Percentiles rank a stretch among this genome's conserved stretches.
Conservation (phyloP, 1,140 invertebrate species). For the Aphis craccivora region DNA sequence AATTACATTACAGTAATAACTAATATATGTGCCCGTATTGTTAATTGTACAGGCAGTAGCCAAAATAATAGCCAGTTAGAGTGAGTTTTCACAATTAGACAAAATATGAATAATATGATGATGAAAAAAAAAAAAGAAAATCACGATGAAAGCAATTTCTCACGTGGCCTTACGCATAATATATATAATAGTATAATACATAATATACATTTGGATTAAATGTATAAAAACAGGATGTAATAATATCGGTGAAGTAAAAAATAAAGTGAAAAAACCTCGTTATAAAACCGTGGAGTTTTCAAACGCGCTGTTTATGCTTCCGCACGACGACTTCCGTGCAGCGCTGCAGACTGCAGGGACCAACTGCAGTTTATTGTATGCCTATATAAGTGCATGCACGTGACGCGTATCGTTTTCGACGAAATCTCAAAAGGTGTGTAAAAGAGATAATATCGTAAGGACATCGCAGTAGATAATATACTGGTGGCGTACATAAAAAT, state of each 20-base stretch:
- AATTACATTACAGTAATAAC: neutral
- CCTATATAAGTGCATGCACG: neutral
- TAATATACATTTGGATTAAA: neutral
- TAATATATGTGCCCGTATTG: neutral
- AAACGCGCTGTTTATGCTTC: neutral
- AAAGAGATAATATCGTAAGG: neutral
- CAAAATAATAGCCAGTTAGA: too few relatives aligned
- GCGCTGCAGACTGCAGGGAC: neutral
- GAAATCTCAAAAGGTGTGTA: neutral
- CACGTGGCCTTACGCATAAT: neutral
- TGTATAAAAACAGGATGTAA: neutral
- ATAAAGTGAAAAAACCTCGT: neutral
- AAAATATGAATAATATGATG: neutral
- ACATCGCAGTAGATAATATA: neutral
- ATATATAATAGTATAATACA: neutral
- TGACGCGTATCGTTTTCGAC: neutral
- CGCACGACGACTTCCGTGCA: neutral
- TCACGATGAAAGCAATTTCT: neutral
- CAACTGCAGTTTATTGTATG: neutral
- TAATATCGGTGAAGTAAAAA: neutral
- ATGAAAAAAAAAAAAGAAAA: neutral
- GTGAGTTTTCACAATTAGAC: neutral
- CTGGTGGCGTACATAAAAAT: too few relatives aligned
- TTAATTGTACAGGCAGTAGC: neutral
- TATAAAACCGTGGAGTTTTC: neutral